Base-by-base conservation (phyloP, 2,113 vertebrate genomes). In the Sardina pilchardus region DNA sequence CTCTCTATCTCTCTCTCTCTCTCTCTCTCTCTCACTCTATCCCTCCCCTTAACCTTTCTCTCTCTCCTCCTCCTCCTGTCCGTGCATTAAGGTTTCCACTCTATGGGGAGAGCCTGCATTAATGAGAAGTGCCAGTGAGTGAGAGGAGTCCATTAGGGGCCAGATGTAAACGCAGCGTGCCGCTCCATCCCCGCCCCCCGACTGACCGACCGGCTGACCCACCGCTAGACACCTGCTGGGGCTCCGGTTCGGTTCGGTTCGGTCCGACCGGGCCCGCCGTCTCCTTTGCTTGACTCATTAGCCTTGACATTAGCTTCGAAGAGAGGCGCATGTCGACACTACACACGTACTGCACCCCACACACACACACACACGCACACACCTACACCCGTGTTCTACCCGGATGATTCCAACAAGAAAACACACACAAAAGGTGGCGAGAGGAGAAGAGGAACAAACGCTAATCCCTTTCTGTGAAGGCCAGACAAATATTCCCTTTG, bases 121-220 rank as follows among this genome's bases (percentile, higher is more conserved):
- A 59, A 34, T 82, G 53, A 71, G 34, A 67, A 30, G 63, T 30
- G 63, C 26, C 6, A 8, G 67, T 78, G 71, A 36, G 71, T 78
- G 71, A 78, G 71, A 34, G 8, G 71, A 78, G 71, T 78, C 26
- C 30, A 34, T 78, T 78, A 78, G 71, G 71, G 34, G 71, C 63
- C 71, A 78, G 71, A 34, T 36, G 71, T 78, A 16, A 42, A 30
- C 63, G 26, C n/a, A 30, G n/a, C 6, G n/a, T n/a, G 26, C n/a
- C 63, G n/a, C 24, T 30, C n/a, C 63, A 30, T 67, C 63, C 63
- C 21, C 21, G 19, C 0, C n/a, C 63, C 16, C 50, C 56, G 19
- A 17, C 56, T 50, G 48, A 50, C 48, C 17, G 48, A 50, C 10
- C 3, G 10, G 1, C 12, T 21, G 21, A 5, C 53, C 53, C 0